These are phyloP conservation scores for Siderastrea siderea DNA, from an alignment of 92 coral and sea anemone species.

Conservation along the genomic window DNA sequence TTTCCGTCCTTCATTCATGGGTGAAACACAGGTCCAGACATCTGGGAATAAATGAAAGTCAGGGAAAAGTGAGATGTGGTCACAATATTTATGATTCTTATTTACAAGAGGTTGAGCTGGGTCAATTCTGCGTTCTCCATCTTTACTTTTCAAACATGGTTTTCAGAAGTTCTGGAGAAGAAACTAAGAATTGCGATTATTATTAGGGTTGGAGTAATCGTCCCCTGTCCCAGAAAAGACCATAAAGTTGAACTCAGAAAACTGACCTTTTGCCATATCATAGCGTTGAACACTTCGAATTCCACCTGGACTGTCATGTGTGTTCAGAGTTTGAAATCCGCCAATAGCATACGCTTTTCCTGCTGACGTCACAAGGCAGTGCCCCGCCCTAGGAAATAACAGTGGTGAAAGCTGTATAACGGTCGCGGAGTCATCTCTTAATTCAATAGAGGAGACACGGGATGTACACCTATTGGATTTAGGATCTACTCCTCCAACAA, in stretches of 20 bases:
- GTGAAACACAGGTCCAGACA: slow-evolving; percentile 73
- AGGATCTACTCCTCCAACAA: slow-evolving; percentile 73
- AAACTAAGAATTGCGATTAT: too few relatives aligned
- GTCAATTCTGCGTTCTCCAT: too few relatives aligned
- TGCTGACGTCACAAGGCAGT: slow-evolving; percentile 77
- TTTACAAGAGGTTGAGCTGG: too few relatives aligned
- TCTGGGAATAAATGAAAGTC: slow-evolving; percentile 45
- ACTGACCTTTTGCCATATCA: slow-evolving; percentile 65
- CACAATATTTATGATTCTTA: too few relatives aligned
- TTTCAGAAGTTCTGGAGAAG: too few relatives aligned
- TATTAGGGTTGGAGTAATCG: too few relatives aligned
- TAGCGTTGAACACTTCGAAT: slow-evolving; percentile 85
- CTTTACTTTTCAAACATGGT: too few relatives aligned
- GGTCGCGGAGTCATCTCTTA: slow-evolving; percentile 35
- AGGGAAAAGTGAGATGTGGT: neutral
- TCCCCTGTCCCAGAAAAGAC: too few relatives aligned
- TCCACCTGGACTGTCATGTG: slow-evolving; percentile 42
- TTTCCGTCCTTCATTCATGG: slow-evolving; percentile 79
- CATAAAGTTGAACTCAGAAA: too few relatives aligned
- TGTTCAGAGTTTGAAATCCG: slow-evolving; percentile 72
- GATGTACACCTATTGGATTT: slow-evolving; percentile 57
- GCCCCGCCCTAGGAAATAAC: slow-evolving; percentile 81
- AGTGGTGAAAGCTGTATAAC: slow-evolving; percentile 52
- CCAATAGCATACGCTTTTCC: slow-evolving; percentile 83
- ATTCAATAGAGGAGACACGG: slow-evolving; percentile 63